Evolutionary conservation across 1,140 invertebrate genomes (phyloP).

Genomic region (Coptotermes formosanus): DNA sequence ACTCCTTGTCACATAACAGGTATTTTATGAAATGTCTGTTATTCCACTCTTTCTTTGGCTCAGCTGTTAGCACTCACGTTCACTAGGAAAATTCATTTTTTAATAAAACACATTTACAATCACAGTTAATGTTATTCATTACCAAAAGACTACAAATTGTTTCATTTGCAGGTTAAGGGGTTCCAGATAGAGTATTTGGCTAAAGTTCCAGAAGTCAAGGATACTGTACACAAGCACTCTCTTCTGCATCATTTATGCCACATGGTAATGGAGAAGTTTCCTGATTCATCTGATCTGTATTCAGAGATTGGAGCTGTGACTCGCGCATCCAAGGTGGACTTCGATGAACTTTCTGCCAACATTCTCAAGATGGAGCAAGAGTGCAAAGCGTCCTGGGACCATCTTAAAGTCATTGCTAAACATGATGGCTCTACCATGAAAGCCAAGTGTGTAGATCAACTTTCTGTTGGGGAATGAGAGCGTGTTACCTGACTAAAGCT

Average conservation of each 20-base stretch:
- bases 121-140: no score
- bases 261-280: conserved; percentile 95
- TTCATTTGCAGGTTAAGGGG: conserved; percentile 73
- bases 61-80: no score
- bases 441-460: conserved; percentile 62
- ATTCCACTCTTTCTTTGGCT: no score
- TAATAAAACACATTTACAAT: no score
- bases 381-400: conserved; percentile 97
- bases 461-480: not conserved
- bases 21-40: no score
- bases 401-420: conserved; percentile 93
- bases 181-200: conserved; percentile 97
- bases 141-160: not conserved
- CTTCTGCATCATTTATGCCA: conserved; percentile 95
- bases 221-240: conserved; percentile 98
- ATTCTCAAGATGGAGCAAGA: conserved; percentile 88
- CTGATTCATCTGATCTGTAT: conserved; percentile 93
- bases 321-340: conserved; percentile 90
- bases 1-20: no score
- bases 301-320: conserved; percentile 95
- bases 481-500: no score
- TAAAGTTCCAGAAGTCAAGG: conserved; percentile 99
- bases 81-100: no score
- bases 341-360: conserved; percentile 83
- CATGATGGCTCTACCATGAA: conserved; percentile 87